phyloP scores from a whole-genome alignment of 2,113 vertebrate species.

The Struthidea cinerea region DNA sequence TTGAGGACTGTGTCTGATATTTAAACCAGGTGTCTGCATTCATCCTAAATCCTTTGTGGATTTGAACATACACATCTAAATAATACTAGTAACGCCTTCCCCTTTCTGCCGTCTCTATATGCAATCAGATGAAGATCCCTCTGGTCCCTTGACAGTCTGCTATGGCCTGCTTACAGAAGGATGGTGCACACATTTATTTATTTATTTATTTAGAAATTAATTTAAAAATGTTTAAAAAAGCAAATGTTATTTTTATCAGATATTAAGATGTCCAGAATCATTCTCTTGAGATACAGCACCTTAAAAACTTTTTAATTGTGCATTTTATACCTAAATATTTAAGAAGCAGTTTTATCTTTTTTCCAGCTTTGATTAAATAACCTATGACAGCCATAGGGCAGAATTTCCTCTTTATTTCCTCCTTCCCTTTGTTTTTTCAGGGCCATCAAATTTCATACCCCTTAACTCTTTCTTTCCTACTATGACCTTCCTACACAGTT shows the following conservation, averaged over 20 bases:
- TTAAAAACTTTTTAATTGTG: neutral
- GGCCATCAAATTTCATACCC: neutral
- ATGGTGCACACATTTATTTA: fast-evolving
- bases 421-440: neutral
- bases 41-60: neutral
- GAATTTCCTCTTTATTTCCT: neutral
- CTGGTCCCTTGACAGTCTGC: neutral
- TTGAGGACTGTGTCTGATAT: neutral
- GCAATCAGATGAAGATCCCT: neutral
- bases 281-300: neutral
- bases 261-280: neutral
- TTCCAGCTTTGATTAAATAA: neutral
- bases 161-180: neutral
- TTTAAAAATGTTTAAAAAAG: fast-evolving
- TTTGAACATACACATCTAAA: neutral
- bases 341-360: neutral
- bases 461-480: neutral
- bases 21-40: neutral
- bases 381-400: neutral
- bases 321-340: neutral
- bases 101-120: neutral
- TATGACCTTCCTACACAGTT: neutral
- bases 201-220: neutral
- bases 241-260: neutral
- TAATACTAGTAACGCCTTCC: neutral